Base-by-base conservation (phyloP, 2,888 invertebrate genomes). In the Drosophila demipolita region DNA sequence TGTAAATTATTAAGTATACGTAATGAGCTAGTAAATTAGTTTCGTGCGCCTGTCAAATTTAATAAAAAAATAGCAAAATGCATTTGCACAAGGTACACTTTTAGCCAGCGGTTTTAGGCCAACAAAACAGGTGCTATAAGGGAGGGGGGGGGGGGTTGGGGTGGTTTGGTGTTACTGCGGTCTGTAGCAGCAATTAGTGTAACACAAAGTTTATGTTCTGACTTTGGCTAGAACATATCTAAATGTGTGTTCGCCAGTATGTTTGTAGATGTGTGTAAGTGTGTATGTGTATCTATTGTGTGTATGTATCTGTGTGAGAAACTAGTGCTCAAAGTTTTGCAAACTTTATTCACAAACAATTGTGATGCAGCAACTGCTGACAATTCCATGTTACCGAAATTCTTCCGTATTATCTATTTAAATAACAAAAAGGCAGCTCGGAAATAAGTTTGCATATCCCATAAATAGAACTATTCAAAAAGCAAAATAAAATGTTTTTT, bases 21-120 rank as follows among this genome's bases (percentile, higher is more conserved):
- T 87, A 87, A 89, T 89, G 77, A 89, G 89, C 77, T 73, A 75
- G 64, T 71, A 84, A 83, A 87, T 83, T 89, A 75, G 78, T 78
- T 82, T 67, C 29, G 70, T 42, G 29, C 54, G 29, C 40, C 66
- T 58, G 58, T 48, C 45, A 66, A 60, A 54, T 60, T 61, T 36
- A 48, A 57, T 36, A 35, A 42, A 68, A 71, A 77, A 50, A 49
- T 40, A 78, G 36, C 55, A 60, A 77, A 80, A 58, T 80, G 71
- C 78, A 80, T 65, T 59, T 49, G 53, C 33, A 64, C 63, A 66
- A 62, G 62, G 64, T 74, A 67, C 69, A 69, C 68, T 67, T 65
- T 60, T 38, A 55, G 53, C 48, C 58, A 55, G 71, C 53, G 61
- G 74, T 29, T 50, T 64, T 11, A n/a, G 29, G 55, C 20, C 33